Evolutionary conservation across 2,113 vertebrate genomes (phyloP).

Genomic region (Numida meleagris): DNA sequence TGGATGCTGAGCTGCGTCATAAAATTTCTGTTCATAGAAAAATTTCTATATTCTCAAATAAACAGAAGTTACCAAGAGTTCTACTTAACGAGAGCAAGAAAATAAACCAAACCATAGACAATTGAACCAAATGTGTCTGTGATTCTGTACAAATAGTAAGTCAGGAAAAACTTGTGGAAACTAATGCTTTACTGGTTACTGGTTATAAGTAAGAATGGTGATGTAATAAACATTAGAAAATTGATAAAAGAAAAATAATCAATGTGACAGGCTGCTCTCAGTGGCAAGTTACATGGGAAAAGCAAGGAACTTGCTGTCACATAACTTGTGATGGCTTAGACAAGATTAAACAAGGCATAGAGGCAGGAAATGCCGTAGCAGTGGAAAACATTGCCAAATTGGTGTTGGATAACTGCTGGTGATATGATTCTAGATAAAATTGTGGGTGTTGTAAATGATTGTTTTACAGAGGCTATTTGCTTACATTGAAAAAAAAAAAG

Average conservation of each 20-base stretch:
- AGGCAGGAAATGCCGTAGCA: background rate
- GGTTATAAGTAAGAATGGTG: background rate
- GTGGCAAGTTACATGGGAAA: background rate
- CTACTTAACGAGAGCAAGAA: background rate
- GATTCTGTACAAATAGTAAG: background rate
- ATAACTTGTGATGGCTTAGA: background rate
- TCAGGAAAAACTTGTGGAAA: background rate
- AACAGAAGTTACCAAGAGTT: background rate
- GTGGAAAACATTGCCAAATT: background rate
- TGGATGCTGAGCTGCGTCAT: background rate
- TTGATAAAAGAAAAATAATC: background rate
- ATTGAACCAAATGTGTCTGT: background rate
- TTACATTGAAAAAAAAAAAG: background rate
- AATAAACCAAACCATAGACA: background rate
- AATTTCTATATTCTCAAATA: background rate
- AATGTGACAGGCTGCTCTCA: background rate
- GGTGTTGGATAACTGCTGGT: background rate
- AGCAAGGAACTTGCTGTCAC: background rate
- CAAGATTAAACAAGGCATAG: background rate
- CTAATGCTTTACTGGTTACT: background rate
- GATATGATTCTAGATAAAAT: background rate
- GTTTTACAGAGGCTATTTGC: background rate
- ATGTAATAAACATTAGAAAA: background rate
- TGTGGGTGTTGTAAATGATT: background rate
- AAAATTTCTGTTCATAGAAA: background rate